These are phyloP conservation scores for Saguinus midas DNA, from an alignment of 2,113 vertebrate genomes.

Conservation along the genomic window DNA sequence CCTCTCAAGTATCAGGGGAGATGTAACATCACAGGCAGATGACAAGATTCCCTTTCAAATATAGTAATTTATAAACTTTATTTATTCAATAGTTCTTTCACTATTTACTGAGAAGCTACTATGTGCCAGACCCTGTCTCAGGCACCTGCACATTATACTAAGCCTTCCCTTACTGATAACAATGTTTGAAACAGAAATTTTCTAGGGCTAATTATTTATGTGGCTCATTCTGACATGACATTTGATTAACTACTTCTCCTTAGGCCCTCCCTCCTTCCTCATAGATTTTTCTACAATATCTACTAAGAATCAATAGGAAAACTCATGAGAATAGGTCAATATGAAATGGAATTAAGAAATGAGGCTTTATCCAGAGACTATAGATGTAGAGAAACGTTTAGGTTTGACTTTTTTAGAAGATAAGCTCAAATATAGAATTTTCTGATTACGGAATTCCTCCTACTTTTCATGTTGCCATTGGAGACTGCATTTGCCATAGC, in stretches of 20 bases:
- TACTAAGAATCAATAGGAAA: not conserved
- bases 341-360: not conserved
- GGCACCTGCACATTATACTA: not conserved
- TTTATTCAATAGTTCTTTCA: not conserved
- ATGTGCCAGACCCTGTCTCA: not conserved
- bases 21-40: not conserved
- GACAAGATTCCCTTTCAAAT: not conserved
- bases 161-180: not conserved
- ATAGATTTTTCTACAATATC: not conserved
- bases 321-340: not conserved
- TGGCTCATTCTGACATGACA: not conserved
- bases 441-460: not conserved
- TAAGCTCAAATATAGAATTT: slow-evolving; percentile 5
- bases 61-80: not conserved
- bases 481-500: not conserved
- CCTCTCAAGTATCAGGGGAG: not conserved
- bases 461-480: not conserved
- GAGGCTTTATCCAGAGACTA: not conserved
- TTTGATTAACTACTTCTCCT: not conserved
- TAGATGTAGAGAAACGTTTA: not conserved
- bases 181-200: not conserved
- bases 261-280: not conserved
- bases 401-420: not conserved
- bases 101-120: not conserved
- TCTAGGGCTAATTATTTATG: not conserved